Conservation (phyloP, 2,797 vertebrate species). For the Eulemur mongoz region DNA sequence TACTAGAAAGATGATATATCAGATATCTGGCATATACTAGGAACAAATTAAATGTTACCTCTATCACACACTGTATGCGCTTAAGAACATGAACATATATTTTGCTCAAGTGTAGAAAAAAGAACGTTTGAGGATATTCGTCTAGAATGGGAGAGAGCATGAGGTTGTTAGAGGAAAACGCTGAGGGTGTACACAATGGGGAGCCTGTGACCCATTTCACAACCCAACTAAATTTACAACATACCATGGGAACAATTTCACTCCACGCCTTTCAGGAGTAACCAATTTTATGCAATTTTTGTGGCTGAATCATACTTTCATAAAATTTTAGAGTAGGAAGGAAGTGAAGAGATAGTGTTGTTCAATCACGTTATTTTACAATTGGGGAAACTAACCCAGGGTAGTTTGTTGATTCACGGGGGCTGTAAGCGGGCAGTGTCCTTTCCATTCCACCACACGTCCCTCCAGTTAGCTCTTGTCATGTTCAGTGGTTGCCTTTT, state of each 20-base stretch:
- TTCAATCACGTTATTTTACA: constrained; percentile 36
- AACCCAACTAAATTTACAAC: not conserved
- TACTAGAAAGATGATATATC: not conserved
- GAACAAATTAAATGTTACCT: not conserved
- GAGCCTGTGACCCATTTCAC: not conserved
- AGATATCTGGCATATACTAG: not conserved
- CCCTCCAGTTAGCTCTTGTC: not conserved
- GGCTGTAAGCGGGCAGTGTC: accelerated
- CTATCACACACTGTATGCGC: not conserved
- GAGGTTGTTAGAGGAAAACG: not conserved
- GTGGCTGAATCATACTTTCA: constrained; percentile 10
- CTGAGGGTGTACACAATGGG: not conserved
- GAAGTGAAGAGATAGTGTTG: constrained; percentile 39
- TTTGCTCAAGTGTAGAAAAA: not conserved
- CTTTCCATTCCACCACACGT: not conserved
- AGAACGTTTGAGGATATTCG: not conserved
- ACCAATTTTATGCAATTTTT: not conserved
- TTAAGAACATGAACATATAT: not conserved
- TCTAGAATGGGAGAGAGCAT: not conserved
- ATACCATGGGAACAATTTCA: not conserved
- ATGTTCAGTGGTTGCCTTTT: not conserved
- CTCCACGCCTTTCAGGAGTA: not conserved
- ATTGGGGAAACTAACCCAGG: not conserved
- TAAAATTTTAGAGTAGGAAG: not conserved
- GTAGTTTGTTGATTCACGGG: not conserved